Base-by-base conservation (phyloP, 2,113 vertebrate species). In the Herpetotheres cachinnans region DNA sequence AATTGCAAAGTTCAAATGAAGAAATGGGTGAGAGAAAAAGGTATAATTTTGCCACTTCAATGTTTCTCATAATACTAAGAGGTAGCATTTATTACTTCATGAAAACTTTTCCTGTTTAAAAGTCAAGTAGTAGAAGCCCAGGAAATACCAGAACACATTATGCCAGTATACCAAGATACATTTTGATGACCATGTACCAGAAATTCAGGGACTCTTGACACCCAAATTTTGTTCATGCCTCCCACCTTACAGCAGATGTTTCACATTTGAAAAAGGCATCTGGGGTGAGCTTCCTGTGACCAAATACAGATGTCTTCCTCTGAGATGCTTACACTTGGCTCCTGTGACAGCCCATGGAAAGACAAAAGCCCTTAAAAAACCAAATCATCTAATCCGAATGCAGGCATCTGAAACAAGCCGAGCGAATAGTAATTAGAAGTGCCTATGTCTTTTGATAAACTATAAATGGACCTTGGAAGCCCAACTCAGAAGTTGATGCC, bases 1-100 rank as follows among this genome's bases (percentile, higher is more conserved):
- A 87, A 95, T 1, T 54, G 66, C 82, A 34, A 95, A 97, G 89
- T 91, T 97, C 86, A 82, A 94, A 82, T 55, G 83, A 96, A 47
- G 36, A 96, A 95, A 91, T 30, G 81, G 46, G 27, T 19, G 25
- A 92, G 22, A 67, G 52, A 59, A 93, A 71, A 82, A 76, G 66
- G n/a, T 16, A 13, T 38, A 4, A 84, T 61, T 86, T 78, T 65
- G 27, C 11, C 50, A 82, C 46, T 92, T 58, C 16, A 27, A 17
- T 87, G 82, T 80, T 82, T 67, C 34, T 59, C 12, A 8, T 44
- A 85, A 62, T 63, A 86, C 26, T 80, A 87, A 70, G 54, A 5
- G 1, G 27, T 69, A 22, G 55, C 71, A 95, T 59, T 29, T 89
- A 66, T 50, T 67, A 78, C 27, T 67, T 93, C 30, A 72, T 22